Percentiles rank a stretch among this genome's conserved stretches.
Evolutionary conservation across 2,888 invertebrate genomes (phyloP).

Genomic region (Lagria hirta): DNA sequence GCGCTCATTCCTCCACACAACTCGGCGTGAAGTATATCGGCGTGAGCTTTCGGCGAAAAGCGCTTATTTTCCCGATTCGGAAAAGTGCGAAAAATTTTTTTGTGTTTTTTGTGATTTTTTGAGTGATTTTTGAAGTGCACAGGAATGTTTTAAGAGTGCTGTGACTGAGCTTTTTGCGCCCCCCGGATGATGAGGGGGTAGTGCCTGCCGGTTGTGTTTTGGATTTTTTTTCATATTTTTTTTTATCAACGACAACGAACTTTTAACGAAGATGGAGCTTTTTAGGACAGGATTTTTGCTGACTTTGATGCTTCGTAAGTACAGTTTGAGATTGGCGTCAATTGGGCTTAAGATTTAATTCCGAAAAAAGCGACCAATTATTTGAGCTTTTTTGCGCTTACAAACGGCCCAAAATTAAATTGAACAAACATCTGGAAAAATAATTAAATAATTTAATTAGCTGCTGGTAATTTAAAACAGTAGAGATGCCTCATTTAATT

Average conservation of each 20-base stretch:
- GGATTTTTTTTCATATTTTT: conserved; percentile 18
- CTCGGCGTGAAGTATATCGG: conserved; percentile 11
- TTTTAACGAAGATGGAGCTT: conserved; percentile 23
- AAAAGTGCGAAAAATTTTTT: neutral
- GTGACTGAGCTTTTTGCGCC: conserved; percentile 13
- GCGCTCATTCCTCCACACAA: conserved; percentile 25
- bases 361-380: neutral
- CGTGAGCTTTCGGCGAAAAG: conserved; percentile 1
- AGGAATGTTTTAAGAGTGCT: conserved; percentile 2
- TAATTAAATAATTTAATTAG: too few relatives aligned
- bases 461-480: too few relatives aligned
- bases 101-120: conserved; percentile 4
- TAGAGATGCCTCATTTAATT: too few relatives aligned
- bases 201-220: conserved; percentile 17
- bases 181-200: conserved; percentile 19
- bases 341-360: neutral
- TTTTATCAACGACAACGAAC: conserved; percentile 21
- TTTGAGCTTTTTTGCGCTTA: too few relatives aligned
- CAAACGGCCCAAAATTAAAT: too few relatives aligned
- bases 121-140: conserved; percentile 12
- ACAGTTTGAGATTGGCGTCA: too few relatives aligned
- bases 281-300: conserved; percentile 13
- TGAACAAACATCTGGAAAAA: too few relatives aligned
- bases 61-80: conserved; percentile 7
- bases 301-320: conserved; percentile 14